Percentiles rank a stretch among this genome's conserved stretches.
Conservation (phyloP, 2,797 vertebrate genomes). For the Synanceia verrucosa region DNA sequence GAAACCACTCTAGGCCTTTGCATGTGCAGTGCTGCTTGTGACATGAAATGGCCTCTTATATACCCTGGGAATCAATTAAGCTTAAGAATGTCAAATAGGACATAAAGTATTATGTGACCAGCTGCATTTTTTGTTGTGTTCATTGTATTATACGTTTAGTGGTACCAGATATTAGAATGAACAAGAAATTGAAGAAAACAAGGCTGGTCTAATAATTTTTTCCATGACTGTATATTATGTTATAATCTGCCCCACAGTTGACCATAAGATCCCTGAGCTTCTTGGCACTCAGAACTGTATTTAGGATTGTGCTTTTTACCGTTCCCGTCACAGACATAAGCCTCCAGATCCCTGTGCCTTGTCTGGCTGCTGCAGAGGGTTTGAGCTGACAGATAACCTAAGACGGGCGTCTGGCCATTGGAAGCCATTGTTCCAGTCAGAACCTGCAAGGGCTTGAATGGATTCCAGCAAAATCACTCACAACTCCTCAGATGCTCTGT, state of each 20-base stretch:
- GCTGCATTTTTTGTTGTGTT: too few relatives aligned
- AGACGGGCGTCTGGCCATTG: constrained; percentile 30
- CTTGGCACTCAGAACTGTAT: background rate
- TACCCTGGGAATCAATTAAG: too few relatives aligned
- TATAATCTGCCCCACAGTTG: constrained; percentile 5
- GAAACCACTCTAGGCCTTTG: too few relatives aligned
- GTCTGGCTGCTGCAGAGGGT: constrained; percentile 28
- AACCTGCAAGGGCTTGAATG: constrained; percentile 17
- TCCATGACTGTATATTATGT: background rate
- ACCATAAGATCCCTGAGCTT: constrained; percentile 1
- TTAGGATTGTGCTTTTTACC: constrained; percentile 34
- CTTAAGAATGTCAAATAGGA: too few relatives aligned
- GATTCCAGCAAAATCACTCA: constrained; percentile 24
- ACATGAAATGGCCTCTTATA: too few relatives aligned
- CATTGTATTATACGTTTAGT: too few relatives aligned
- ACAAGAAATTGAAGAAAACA: too few relatives aligned
- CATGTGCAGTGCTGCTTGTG: too few relatives aligned
- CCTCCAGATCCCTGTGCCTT: constrained; percentile 40
- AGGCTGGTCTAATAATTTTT: too few relatives aligned
- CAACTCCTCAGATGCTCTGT: background rate
- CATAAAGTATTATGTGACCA: too few relatives aligned
- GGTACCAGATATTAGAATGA: too few relatives aligned
- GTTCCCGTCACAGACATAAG: constrained; percentile 34
- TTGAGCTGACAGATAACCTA: constrained; percentile 41
- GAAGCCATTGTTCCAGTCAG: constrained; percentile 27